Evolutionary conservation across 92 coral and sea anemone species (phyloP).

Genomic region (Galaxea fascicularis): DNA sequence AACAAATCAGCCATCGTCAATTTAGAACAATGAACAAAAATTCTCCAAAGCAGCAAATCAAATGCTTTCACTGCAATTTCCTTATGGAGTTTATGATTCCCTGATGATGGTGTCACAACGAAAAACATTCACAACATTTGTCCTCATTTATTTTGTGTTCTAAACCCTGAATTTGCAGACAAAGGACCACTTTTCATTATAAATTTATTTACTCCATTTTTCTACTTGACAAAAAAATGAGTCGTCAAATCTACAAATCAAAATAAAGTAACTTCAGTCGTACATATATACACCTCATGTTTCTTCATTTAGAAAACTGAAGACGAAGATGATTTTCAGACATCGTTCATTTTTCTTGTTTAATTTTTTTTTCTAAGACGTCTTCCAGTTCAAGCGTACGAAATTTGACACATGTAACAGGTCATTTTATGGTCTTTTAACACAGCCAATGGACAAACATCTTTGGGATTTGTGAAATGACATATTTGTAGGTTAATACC

Average conservation of each 20-base stretch:
- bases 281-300: neutral
- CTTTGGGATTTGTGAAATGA: constrained; percentile 9
- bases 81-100: neutral
- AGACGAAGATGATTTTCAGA: neutral
- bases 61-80: neutral
- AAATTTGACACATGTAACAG: constrained; percentile 19
- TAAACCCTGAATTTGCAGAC: neutral
- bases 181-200: neutral
- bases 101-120: neutral
- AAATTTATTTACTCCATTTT: neutral
- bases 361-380: neutral
- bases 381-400: neutral
- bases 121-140: no score
- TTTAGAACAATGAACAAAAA: no score
- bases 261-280: no score
- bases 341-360: neutral
- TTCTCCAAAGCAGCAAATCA: neutral
- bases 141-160: neutral
- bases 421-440: constrained; percentile 15
- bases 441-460: constrained; percentile 22
- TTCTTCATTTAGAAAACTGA: neutral
- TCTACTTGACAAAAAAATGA: neutral
- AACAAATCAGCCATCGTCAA: neutral
- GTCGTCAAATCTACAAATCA: no score
- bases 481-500: constrained; percentile 15